Conservation (phyloP, 2,888 invertebrate genomes). For the Morpho deidamia region DNA sequence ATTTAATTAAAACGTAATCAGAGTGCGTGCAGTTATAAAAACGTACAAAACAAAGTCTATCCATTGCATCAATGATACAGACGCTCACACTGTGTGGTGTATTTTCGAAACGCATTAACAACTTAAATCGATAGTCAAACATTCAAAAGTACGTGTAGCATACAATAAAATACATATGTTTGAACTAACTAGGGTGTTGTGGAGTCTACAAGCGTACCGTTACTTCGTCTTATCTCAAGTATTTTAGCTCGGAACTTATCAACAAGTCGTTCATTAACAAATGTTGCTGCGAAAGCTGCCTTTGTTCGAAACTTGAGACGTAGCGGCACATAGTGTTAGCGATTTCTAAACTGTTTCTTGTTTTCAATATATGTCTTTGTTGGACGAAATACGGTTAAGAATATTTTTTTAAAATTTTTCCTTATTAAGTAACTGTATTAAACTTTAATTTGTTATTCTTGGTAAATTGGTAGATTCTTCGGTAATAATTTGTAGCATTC, state of each 20-base stretch:
- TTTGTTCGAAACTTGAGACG: constrained; percentile 10
- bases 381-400: too few relatives aligned
- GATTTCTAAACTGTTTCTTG: constrained; percentile 15
- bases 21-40: too few relatives aligned
- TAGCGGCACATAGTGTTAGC: background rate
- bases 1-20: too few relatives aligned
- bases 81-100: constrained; percentile 5
- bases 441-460: too few relatives aligned
- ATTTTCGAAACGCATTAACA: constrained; percentile 14
- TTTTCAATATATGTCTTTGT: background rate
- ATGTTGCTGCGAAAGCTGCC: constrained; percentile 17
- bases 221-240: constrained; percentile 42
- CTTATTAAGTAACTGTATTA: too few relatives aligned
- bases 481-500: too few relatives aligned
- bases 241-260: constrained; percentile 34
- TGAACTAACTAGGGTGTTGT: constrained; percentile 30
- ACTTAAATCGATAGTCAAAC: constrained; percentile 22
- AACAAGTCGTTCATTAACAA: constrained; percentile 24
- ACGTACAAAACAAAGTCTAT: too few relatives aligned
- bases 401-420: too few relatives aligned
- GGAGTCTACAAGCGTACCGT: constrained; percentile 34
- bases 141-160: constrained; percentile 29
- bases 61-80: background rate
- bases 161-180: constrained; percentile 37
- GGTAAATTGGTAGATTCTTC: too few relatives aligned